Conservation (phyloP, 2,797 vertebrate genomes). For the Sarcoramphus papa region DNA sequence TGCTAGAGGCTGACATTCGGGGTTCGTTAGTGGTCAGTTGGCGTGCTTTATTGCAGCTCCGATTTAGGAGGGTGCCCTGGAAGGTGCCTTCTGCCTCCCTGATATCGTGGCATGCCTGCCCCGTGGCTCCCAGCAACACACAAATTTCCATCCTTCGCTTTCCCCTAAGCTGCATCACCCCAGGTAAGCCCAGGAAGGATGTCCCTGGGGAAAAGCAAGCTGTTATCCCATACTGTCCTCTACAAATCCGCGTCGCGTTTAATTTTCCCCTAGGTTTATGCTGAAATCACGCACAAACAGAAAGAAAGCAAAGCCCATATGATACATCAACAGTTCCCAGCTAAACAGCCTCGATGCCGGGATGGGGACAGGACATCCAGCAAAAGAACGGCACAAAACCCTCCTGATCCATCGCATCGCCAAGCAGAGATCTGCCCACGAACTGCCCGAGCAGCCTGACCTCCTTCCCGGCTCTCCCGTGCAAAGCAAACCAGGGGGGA, state of each 20-base stretch:
- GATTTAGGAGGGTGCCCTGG: background rate
- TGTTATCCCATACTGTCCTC: too few species aligned
- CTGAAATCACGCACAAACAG: rapidly evolving
- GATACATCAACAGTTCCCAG: background rate
- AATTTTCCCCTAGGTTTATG: rapidly evolving
- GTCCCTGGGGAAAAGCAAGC: background rate
- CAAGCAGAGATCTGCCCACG: background rate
- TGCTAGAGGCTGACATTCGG: background rate
- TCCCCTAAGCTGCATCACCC: background rate
- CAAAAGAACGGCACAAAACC: background rate
- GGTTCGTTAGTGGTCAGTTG: background rate
- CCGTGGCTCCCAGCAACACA: rapidly evolving
- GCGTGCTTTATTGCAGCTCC: background rate
- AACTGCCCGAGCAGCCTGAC: background rate
- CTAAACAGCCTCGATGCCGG: rapidly evolving
- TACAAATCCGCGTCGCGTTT: rapidly evolving
- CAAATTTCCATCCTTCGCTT: background rate
- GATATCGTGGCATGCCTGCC: rapidly evolving
- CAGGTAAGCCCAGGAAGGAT: background rate
- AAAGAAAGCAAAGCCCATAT: background rate
- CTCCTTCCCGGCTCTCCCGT: background rate
- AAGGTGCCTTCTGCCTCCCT: background rate
- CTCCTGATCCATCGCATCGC: rapidly evolving
- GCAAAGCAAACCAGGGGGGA: background rate
- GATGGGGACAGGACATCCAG: background rate